Evolutionary conservation across 2,113 vertebrate genomes (phyloP), one percentile per base, ranked within the genome.

Genomic region (Trichechus manatus): DNA sequence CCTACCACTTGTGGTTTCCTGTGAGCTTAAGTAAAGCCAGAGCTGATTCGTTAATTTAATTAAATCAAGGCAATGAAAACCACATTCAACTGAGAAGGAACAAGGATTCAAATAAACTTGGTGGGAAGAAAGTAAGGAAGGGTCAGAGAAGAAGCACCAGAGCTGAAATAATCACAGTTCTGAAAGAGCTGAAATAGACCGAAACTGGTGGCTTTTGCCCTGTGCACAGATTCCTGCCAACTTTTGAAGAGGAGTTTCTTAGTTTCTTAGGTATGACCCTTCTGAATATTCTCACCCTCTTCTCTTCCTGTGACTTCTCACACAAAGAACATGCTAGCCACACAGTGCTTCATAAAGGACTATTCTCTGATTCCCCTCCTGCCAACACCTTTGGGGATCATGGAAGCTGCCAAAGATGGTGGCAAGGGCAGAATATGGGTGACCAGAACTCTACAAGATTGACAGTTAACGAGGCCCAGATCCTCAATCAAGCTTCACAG

Each of bases 11-110:
- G 11, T 42, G 22, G 72, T 15, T 39, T 42, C 56, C 33, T 70
- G 56, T 68, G 47, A 93, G 53, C 53, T 96, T 96, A 94, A 77
- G 3, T 47, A 82, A 97, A 36, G 9, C 17, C 75, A 80, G 47
- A 70, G n/a, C 70, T 93, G 11, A 9, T 63, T 80, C 94, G 66
- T 85, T 77, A 75, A 89, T 66, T 91, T 56, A 95, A 96, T 68
- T n/a, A 93, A 85, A 33, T 83, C 56, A 96, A 93, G 81, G 3
- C 9, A 75, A 82, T 68, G 11, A 89, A 44, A 97, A 89, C 11
- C 44, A 25, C 3, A 82, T 95, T 93, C 20, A 75, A 15, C 70
- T 66, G 80, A 84, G 47, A 87, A 89, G 53, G 66, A 68, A 8
- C 9, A 93, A 14, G 9, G 75, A 91, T 93, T 84, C 59, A 31